phyloP scores from a whole-genome alignment of 1,140 invertebrate species.

The Scaptodrosophila lebanonensis region DNA sequence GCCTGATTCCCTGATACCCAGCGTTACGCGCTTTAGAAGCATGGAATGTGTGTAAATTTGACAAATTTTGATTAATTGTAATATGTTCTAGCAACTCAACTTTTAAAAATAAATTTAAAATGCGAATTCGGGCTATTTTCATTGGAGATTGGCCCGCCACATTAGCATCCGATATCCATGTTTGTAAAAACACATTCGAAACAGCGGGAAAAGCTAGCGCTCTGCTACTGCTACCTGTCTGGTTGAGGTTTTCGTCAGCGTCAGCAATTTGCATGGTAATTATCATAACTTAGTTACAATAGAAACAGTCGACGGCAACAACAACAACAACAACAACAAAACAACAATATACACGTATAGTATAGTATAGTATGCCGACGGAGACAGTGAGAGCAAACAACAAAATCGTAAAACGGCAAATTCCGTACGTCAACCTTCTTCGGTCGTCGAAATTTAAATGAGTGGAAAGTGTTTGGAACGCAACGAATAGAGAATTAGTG shows the following conservation, averaged over 20 bases:
- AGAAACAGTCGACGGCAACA: constrained; percentile 5
- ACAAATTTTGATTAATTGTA: too few relatives aligned
- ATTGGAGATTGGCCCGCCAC: constrained; percentile 34
- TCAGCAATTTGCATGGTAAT: constrained; percentile 63
- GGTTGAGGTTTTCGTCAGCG: constrained; percentile 45
- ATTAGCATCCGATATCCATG: background rate
- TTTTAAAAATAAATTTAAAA: too few relatives aligned
- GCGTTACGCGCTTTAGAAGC: too few relatives aligned
- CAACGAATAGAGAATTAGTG: constrained; percentile 11
- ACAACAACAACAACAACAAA: constrained; percentile 10
- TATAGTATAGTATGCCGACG: constrained; percentile 3
- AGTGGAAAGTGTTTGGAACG: constrained; percentile 67
- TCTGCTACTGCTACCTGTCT: constrained; percentile 18
- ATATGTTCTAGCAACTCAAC: too few relatives aligned
- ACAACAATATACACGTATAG: background rate
- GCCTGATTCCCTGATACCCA: too few relatives aligned
- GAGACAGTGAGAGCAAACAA: constrained; percentile 27
- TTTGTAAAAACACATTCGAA: background rate
- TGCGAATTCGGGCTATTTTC: too few relatives aligned
- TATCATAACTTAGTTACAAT: constrained; percentile 59
- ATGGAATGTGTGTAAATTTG: too few relatives aligned
- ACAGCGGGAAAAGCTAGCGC: background rate
- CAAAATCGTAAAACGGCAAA: constrained; percentile 33
- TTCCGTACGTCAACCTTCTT: constrained; percentile 26
- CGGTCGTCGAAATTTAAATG: constrained; percentile 67